phyloP scores from a whole-genome alignment of 1,140 invertebrate species.

The Brachionus rubens region DNA sequence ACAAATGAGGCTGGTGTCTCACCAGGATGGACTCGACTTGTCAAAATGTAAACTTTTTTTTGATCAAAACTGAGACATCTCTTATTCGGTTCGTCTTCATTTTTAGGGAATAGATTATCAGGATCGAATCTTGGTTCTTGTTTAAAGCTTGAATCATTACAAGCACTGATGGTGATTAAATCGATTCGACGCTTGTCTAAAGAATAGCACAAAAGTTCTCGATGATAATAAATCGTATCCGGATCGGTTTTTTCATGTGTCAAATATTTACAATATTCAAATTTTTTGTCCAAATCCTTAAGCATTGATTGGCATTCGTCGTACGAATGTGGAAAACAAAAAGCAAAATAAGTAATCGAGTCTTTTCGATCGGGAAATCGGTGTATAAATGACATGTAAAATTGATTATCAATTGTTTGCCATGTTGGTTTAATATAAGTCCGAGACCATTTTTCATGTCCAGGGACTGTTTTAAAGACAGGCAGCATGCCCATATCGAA shows the following conservation, averaged over 20 bases:
- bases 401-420: constrained; percentile 63
- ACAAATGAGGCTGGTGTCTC: constrained; percentile 61
- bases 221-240: constrained; percentile 77
- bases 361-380: constrained; percentile 70
- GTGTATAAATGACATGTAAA: constrained; percentile 76
- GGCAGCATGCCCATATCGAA: constrained; percentile 86
- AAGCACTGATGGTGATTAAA: constrained; percentile 64
- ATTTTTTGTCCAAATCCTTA: constrained; percentile 66
- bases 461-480: constrained; percentile 65
- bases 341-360: constrained; percentile 79
- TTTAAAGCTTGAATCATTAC: constrained; percentile 68
- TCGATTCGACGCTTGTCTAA: constrained; percentile 57
- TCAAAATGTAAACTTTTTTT: constrained; percentile 58
- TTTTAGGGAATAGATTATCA: constrained; percentile 71
- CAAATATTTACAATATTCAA: constrained; percentile 57
- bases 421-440: constrained; percentile 59
- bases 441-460: constrained; percentile 73
- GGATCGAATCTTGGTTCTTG: constrained; percentile 62
- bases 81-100: constrained; percentile 53
- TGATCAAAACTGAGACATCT: constrained; percentile 38
- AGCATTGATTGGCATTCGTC: constrained; percentile 73
- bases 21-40: constrained; percentile 60
- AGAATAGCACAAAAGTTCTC: constrained; percentile 73
- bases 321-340: constrained; percentile 85
- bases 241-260: constrained; percentile 50